Percentiles rank a stretch among this genome's conserved stretches.
Evolutionary conservation across 2,113 vertebrate species (phyloP).

Genomic region (Carettochelys insculpta): DNA sequence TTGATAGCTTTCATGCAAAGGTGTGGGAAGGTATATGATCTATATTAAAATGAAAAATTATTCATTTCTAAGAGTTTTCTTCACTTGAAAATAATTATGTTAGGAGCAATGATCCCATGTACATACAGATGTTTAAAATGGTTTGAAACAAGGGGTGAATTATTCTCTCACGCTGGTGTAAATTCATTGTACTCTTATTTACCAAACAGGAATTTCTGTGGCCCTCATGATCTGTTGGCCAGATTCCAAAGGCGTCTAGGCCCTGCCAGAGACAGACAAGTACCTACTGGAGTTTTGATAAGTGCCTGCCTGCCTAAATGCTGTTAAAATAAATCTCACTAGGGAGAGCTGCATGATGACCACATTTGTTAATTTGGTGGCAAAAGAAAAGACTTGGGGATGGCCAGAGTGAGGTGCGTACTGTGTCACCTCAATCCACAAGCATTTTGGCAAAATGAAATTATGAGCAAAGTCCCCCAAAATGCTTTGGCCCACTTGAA

Average conservation of each 20-base stretch:
- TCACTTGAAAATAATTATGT: not conserved
- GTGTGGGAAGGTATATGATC: not conserved
- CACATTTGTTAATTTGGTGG: not conserved
- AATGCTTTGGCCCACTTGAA: not conserved
- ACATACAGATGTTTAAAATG: not conserved
- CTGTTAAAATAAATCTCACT: not conserved
- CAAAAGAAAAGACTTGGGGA: not conserved
- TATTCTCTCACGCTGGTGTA: accelerated
- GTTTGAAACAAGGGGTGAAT: not conserved
- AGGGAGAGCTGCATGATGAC: not conserved
- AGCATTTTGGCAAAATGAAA: not conserved
- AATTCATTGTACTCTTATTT: accelerated
- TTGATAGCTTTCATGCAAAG: slow-evolving; percentile 27
- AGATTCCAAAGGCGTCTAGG: not conserved
- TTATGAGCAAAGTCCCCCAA: not conserved
- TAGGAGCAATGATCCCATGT: accelerated
- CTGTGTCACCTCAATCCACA: not conserved
- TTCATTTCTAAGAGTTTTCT: not conserved
- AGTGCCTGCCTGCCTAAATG: not conserved
- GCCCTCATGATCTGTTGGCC: not conserved
- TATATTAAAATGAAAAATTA: not conserved
- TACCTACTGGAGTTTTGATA: not conserved
- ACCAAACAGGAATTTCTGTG: not conserved
- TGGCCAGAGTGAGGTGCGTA: accelerated
- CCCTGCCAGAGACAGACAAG: not conserved